Conservation (phyloP, 2,113 vertebrate species). For the Apus apus region DNA sequence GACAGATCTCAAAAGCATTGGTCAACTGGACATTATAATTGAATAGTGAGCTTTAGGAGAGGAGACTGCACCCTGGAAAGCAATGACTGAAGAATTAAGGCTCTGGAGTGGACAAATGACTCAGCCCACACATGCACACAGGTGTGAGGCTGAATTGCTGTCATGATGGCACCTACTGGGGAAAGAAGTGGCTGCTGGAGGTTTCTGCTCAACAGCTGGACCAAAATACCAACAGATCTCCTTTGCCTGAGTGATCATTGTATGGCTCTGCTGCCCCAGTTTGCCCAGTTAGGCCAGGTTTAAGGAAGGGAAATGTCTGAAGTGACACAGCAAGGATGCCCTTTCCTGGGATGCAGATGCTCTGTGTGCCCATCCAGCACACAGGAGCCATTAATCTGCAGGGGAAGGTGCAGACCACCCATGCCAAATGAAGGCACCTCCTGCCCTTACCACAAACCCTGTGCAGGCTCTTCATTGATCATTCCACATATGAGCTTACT, state of each 20-base stretch:
- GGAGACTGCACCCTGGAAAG: background rate
- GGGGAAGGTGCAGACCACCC: background rate
- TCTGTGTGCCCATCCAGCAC: background rate
- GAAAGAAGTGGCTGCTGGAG: background rate
- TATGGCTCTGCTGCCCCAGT: background rate
- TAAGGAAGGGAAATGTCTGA: background rate
- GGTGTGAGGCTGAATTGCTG: background rate
- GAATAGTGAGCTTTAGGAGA: background rate
- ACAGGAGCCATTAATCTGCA: background rate
- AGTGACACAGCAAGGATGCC: background rate
- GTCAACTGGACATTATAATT: background rate
- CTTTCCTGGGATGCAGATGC: background rate
- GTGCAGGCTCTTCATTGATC: background rate
- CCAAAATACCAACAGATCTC: background rate
- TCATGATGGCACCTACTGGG: background rate
- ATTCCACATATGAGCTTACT: accelerated
- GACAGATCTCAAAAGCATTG: background rate
- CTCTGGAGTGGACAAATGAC: background rate
- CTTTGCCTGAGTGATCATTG: accelerated
- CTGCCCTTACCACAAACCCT: background rate
- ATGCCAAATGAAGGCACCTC: background rate
- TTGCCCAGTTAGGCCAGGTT: background rate
- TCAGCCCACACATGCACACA: background rate
- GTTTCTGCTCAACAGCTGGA: background rate
- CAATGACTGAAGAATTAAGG: background rate